Base-by-base conservation (phyloP, 2,113 vertebrate genomes). In the Neolamprologus tretocephalus region DNA sequence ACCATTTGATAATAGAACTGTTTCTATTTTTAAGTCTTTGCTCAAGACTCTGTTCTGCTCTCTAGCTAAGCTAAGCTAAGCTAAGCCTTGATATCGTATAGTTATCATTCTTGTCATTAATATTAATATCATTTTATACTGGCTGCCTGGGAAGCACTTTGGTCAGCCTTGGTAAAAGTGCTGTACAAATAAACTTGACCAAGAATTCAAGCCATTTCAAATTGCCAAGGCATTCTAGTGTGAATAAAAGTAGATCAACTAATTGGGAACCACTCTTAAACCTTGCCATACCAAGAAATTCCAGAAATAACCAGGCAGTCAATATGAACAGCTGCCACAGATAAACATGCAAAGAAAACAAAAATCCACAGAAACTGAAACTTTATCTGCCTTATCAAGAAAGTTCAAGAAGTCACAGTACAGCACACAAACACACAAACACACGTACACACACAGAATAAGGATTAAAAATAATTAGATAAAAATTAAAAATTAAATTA, bases 281-380 rank as follows among this genome's bases (percentile, higher is more conserved):
- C 16, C 16, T 14, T 49, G 16, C 16, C 71, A 28, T 35, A 63
- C 6, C 58, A 49, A n/a, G n/a, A n/a, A n/a, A n/a, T n/a, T n/a
- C n/a, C n/a, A 49, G 17, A 63, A 61, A 61, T 21, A 82, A 61
- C 37, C 13, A 45, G 6, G 54, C 16, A 17, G 35, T 61, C 54
- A 13, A 57, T 16, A 47, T 19, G 37, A 71, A 40, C 49, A 81
- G 54, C 28, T 33, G 33, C 45, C 4, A 63, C 3, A 55, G 9
- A 42, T 40, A 58, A 79, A 19, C 37, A 19, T 55, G 19, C 51
- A 73, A 80, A 75, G 23, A 57, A 75, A 73, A 33, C 17, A 78
- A 3, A 28, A 14, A 23, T 51, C 28, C n/a, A 85, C 42, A 63
- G 54, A 89, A 86, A 85, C 61, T 75, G 83, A 75, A 85, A 81